Base-by-base conservation (phyloP, 1,140 invertebrate genomes). In the Lepidurus apus region DNA sequence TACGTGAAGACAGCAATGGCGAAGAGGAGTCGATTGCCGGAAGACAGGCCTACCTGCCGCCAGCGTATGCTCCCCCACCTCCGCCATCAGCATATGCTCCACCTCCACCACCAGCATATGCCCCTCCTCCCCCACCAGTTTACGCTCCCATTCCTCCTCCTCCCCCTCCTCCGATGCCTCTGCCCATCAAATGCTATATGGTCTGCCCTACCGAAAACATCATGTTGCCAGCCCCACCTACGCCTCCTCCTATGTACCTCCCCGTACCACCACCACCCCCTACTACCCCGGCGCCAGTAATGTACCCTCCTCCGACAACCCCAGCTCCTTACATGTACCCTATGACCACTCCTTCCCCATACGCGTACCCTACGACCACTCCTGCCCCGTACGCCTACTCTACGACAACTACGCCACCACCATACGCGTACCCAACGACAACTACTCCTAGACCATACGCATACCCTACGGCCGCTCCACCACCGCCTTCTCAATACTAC, bases 121-220 rank as follows among this genome's bases (percentile, higher is more conserved):
- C 34, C 34, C 34, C 53, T 65, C 53, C 53, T 13, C 53, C 53
- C 17, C 53, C 53, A 65, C 53, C 53, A 65, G 21, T 65, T 13
- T 65, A 65, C 53, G 53, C n/a, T 65, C 53, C 53, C 21, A 34
- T 34, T 34, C 34, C 34, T 34, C 34, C 34, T 34, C 34, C 34
- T 34, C 34, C 34, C 34, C 34, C 34, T 34, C 34, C 34, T 34
- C 34, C 34, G 34, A 34, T 34, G 34, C 53, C 53, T 7, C 53
- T 21, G 21, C 53, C 53, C 53, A 65, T 65, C 53, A 65, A 65
- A 65, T 65, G 53, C 13, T 65, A 65, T 21, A 65, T 65, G 53
- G 53, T 65, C n/a, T 65, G 53, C 8, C 53, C 53, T 65, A 65
- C 53, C 53, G 53, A 65, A 65, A 65, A 65, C 53, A 65, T 65